Conservation (phyloP, 2,797 vertebrate genomes). For the Propithecus deckenii region DNA sequence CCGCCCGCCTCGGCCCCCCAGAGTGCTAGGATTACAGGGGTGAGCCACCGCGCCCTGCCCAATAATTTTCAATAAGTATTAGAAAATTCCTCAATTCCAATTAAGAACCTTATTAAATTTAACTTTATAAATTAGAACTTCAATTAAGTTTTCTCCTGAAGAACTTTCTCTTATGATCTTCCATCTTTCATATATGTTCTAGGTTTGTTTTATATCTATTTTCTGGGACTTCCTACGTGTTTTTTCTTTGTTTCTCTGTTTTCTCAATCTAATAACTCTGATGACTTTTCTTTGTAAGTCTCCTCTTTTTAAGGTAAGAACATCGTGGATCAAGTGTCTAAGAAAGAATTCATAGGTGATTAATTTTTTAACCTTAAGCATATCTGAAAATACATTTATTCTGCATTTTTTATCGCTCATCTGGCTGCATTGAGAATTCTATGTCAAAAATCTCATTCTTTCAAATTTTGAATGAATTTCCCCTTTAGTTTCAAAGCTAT, state of each 20-base stretch:
- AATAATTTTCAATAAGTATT: neutral
- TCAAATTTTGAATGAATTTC: neutral
- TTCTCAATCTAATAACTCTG: neutral
- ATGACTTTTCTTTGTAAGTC: neutral
- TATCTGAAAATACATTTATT: neutral
- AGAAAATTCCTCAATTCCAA: neutral
- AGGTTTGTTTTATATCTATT: neutral
- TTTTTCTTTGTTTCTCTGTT: neutral
- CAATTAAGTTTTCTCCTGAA: neutral
- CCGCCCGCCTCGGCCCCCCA: too few species aligned
- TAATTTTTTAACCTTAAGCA: neutral
- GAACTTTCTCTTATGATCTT: neutral
- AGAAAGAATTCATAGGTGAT: neutral
- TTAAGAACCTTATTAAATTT: neutral
- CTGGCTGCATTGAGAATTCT: neutral
- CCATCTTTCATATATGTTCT: neutral
- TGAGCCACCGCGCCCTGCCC: too few species aligned
- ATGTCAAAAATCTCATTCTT: neutral
- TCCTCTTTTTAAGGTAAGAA: neutral
- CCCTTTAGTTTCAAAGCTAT: neutral
- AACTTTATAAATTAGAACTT: neutral
- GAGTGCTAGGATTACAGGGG: too few species aligned
- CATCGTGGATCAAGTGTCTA: neutral
- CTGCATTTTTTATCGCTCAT: neutral
- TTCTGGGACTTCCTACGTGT: neutral